Evolutionary conservation across 2,113 vertebrate species (phyloP), one percentile per base, ranked within the genome.

Genomic region (Nannospalax galili): DNA sequence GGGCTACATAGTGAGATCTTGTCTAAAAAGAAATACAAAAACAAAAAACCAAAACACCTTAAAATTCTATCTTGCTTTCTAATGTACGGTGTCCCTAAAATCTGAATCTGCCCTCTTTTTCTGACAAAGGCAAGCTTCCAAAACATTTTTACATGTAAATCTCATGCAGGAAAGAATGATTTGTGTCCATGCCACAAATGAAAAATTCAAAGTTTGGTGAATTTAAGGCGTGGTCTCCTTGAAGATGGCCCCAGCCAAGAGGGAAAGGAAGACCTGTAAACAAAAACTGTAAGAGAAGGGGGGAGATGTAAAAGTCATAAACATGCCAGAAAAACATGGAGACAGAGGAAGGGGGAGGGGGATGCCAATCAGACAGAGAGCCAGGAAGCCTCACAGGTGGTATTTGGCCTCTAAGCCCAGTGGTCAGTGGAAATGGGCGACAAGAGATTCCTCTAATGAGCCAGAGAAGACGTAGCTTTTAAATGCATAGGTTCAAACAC

Each of bases 111-210:
- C 67, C 62, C 35, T 85, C 7, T 91, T 85, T 95, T 75, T 70
- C 69, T 86, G 73, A 62, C n/a, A 58, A 28, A n/a, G 80, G 65
- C 69, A 94, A 30, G 64, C 74, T 79, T 90, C 72, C 60, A 40
- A 91, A 91, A 26, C 19, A 79, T 86, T 73, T 96, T 89, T 90
- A 81, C 52, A 92, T 40, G 69, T 72, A 82, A 90, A 81, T 75
- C 45, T 42, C 40, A 70, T 0, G 1, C 19, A 56, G 30, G 64
- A 91, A 96, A 72, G 30, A 70, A 84, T 45, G 26, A 77, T 24
- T n/a, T 12, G 7, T 65, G 87, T 89, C n/a, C 37, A 65, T 6
- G 56, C 9, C 88, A 26, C 56, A 74, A 20, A 74, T 37, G n/a
- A 58, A 86, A 86, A 56, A 58, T 30, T 37, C 48, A 37, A 70